These are phyloP conservation scores for Clinocottus analis DNA, from an alignment of 2,113 vertebrate species.

Conservation along the genomic window DNA sequence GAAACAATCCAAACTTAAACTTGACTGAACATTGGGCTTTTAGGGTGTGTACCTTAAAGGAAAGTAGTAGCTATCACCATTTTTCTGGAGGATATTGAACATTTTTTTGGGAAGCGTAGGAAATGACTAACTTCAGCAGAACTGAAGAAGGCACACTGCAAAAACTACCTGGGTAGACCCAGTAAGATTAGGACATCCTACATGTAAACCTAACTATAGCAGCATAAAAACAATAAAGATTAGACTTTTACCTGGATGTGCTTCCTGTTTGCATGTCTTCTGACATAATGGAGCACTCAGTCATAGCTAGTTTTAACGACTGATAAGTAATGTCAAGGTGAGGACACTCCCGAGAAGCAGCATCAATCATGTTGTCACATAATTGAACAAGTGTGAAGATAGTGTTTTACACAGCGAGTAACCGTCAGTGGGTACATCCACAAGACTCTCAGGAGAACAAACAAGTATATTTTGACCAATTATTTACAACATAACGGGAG, in stretches of 20 bases:
- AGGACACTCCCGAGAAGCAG: neutral
- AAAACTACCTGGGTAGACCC: neutral
- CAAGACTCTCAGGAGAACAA: slow-evolving; percentile 31
- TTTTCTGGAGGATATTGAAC: neutral
- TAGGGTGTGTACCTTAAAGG: neutral
- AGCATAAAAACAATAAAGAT: neutral
- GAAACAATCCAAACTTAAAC: neutral
- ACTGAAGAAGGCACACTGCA: neutral
- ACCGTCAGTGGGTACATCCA: neutral
- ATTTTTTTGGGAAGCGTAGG: neutral
- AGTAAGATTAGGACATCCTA: neutral
- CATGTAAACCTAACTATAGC: neutral
- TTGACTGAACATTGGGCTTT: neutral
- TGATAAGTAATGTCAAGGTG: slow-evolving; percentile 2
- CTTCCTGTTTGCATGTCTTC: neutral
- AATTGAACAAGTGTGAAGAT: slow-evolving; percentile 12
- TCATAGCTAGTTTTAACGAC: neutral
- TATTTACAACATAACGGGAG: slow-evolving; percentile 51
- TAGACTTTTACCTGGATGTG: neutral
- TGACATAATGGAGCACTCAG: slow-evolving; percentile 1
- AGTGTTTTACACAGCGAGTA: slow-evolving; percentile 3
- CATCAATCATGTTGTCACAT: slow-evolving; percentile 30
- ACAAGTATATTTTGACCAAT: slow-evolving; percentile 51
- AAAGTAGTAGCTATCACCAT: neutral
- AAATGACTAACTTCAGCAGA: neutral